These are phyloP conservation scores for Hylia prasina DNA, from an alignment of 2,113 vertebrate genomes.

Conservation along the genomic window DNA sequence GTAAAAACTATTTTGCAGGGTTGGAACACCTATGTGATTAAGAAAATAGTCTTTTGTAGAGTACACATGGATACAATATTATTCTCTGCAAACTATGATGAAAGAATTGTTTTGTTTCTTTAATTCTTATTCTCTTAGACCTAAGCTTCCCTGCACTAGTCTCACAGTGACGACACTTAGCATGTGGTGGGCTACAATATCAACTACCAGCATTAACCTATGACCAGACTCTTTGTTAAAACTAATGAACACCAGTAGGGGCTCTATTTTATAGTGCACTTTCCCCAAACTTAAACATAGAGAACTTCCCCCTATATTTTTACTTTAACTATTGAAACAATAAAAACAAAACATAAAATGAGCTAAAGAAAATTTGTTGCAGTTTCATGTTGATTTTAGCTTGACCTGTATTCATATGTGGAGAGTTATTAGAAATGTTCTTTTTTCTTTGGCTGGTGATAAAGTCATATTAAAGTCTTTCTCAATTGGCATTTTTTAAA, in stretches of 20 bases:
- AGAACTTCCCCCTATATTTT: background rate
- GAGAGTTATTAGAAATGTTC: background rate
- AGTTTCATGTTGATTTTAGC: background rate
- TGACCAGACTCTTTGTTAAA: conserved; percentile 47
- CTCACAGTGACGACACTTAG: background rate
- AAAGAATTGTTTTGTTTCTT: background rate
- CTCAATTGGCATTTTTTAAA: background rate
- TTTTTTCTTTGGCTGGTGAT: background rate
- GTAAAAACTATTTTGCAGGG: background rate
- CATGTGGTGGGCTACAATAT: conserved; percentile 1
- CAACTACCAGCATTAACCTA: conserved; percentile 15
- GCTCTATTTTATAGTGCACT: conserved; percentile 24
- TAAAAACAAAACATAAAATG: conserved; percentile 14
- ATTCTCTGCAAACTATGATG: background rate
- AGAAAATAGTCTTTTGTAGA: background rate
- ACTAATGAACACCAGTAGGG: conserved; percentile 50
- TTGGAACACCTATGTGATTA: background rate
- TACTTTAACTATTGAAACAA: background rate
- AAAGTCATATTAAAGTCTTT: background rate
- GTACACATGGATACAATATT: background rate
- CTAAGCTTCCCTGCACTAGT: background rate
- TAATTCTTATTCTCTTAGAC: background rate
- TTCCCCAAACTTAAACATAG: background rate
- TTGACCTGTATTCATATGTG: background rate
- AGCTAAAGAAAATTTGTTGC: background rate